Conservation (phyloP, 1,140 invertebrate species). For the Elysia chlorotica region DNA sequence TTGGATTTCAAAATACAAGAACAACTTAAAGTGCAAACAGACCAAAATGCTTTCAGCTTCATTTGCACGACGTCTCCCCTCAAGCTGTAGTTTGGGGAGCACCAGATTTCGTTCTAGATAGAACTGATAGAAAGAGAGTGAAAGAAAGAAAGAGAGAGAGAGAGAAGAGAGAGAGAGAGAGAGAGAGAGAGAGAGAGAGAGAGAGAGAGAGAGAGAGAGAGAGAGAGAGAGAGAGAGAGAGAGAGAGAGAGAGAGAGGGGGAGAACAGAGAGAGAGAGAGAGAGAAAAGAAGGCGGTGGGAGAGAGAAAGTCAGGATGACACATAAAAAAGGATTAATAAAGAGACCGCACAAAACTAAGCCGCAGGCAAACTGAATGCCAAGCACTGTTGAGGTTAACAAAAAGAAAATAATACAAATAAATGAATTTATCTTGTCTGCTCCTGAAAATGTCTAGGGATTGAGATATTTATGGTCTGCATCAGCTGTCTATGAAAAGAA, state of each 20-base stretch:
- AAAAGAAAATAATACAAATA: too few relatives aligned
- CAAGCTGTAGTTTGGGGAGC: not conserved
- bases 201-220: not conserved
- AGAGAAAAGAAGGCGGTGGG: not conserved
- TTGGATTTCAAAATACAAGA: too few relatives aligned
- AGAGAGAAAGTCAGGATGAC: not conserved
- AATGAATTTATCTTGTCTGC: not conserved
- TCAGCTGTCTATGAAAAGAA: too few relatives aligned
- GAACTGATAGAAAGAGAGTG: not conserved
- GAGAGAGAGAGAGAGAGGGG: not conserved
- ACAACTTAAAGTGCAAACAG: too few relatives aligned
- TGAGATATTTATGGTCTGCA: too few relatives aligned
- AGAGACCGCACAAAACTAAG: not conserved
- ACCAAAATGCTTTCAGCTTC: too few relatives aligned
- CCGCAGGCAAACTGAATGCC: not conserved
- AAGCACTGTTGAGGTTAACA: not conserved
- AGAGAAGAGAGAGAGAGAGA: not conserved
- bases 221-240: not conserved
- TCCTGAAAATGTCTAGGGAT: too few relatives aligned
- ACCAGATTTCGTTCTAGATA: too few relatives aligned
- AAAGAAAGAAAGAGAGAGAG: not conserved
- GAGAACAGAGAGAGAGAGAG: not conserved
- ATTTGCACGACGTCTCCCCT: too few relatives aligned
- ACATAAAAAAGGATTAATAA: not conserved
- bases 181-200: not conserved